Evolutionary conservation across 2,888 invertebrate genomes (phyloP), one percentile per base, ranked within the genome.

Genomic region (Artemia sinica): DNA sequence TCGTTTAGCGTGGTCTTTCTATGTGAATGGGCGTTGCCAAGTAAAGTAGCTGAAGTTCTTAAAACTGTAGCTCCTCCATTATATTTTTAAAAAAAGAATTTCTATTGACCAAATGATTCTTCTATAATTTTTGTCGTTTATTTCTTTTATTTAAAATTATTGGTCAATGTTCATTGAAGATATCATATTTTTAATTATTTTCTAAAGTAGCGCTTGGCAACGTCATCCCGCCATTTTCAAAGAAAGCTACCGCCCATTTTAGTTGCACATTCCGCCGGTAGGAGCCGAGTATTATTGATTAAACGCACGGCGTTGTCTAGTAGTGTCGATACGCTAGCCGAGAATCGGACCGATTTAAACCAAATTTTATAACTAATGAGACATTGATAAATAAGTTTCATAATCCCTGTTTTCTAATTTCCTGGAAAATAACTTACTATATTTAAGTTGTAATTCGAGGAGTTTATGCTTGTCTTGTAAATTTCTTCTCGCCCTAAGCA

Each of bases 181-280:
- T 58, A 58, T 28, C 28, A 18, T 18, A 58, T 58, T 58, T 58
- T 28, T n/a, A 10, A 58, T 11, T 18, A 8, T 58, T 58, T 11
- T 28, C 63, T 58, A 9, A n/a, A 18, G 11, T 58, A 58, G 63
- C 1, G 9, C 10, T 2, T 58, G 63, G 63, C 63, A 58, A 58
- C 63, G 63, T 58, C 63, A n/a, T 58, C 14, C 14, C 63, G 63
- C 63, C 63, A 58, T 58, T 58, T 58, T 58, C 63, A 58, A 58
- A 28, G 28, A 58, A 28, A 58, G 63, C 28, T 58, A 28, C 63
- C 63, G 63, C 63, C 63, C 63, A 58, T 10, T n/a, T 8, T 58
- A 58, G 63, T 58, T 58, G 14, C 9, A 58, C 14, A 58, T 58
- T 58, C 63, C 63, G 28, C 63, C 14, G 63, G 14, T 58, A 58